Percentiles rank a stretch among this genome's conserved stretches.
Conservation (phyloP, 2,888 invertebrate species). For the Meganola albula region DNA sequence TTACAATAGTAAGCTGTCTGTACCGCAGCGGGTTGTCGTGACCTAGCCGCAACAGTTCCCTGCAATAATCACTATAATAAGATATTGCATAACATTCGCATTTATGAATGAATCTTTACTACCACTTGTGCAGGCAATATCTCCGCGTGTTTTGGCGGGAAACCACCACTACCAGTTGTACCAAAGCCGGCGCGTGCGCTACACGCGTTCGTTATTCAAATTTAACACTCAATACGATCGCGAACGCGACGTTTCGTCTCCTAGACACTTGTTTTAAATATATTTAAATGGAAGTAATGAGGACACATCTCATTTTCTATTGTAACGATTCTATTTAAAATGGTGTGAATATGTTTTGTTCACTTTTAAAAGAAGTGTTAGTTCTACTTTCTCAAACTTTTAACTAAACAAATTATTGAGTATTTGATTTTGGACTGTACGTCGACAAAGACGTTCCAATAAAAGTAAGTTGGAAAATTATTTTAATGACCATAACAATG, state of each 20-base stretch:
- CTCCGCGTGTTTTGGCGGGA: slow-evolving; percentile 68
- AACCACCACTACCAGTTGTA: slow-evolving; percentile 61
- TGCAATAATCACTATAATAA: slow-evolving; percentile 39
- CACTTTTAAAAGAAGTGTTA: slow-evolving; percentile 64
- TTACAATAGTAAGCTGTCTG: slow-evolving; percentile 15
- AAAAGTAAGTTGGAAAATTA: slow-evolving; percentile 26
- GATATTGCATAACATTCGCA: slow-evolving; percentile 54
- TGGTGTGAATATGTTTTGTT: slow-evolving; percentile 70
- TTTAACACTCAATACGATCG: slow-evolving; percentile 57
- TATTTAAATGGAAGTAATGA: slow-evolving; percentile 69
- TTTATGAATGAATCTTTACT: slow-evolving; percentile 60
- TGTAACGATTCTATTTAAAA: slow-evolving; percentile 62
- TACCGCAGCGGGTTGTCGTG: slow-evolving; percentile 27
- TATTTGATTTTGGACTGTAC: slow-evolving; percentile 30
- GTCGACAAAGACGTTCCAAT: slow-evolving; percentile 25
- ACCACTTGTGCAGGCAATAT: slow-evolving; percentile 47
- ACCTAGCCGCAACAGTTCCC: slow-evolving; percentile 38
- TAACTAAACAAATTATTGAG: slow-evolving; percentile 44
- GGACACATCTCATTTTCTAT: slow-evolving; percentile 66
- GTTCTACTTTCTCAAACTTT: slow-evolving; percentile 68
- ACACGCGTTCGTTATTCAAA: slow-evolving; percentile 62
- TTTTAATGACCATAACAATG: not conserved
- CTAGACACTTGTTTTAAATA: slow-evolving; percentile 55
- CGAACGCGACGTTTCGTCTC: slow-evolving; percentile 68
- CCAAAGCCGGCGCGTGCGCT: slow-evolving; percentile 66